phyloP scores from a whole-genome alignment of 2,888 invertebrate genomes.

The Capitulum mitella region DNA sequence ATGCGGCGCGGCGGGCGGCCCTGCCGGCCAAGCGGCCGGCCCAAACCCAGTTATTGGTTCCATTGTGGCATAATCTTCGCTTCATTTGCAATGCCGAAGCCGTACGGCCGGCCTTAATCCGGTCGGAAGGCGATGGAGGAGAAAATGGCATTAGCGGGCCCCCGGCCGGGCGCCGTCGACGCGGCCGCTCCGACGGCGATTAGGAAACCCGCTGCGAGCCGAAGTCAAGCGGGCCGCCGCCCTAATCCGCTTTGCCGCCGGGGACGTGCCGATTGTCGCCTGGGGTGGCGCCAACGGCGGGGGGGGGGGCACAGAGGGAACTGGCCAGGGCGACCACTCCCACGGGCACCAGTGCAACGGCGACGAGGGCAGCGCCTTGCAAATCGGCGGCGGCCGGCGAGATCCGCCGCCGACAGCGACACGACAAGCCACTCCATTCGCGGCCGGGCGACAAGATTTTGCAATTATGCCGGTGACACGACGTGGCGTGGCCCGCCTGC shows the following conservation, averaged over 20 bases:
- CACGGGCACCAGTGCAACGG: neutral
- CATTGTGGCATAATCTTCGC: constrained; percentile 20
- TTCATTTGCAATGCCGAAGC: constrained; percentile 27
- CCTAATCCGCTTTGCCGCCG: constrained; percentile 3
- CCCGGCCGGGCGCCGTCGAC: neutral
- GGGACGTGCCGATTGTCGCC: constrained; percentile 24
- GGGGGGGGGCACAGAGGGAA: neutral
- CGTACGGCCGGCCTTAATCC: constrained; percentile 17
- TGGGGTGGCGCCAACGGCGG: neutral
- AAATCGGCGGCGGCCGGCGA: constrained; percentile 3
- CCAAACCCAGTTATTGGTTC: constrained; percentile 15
- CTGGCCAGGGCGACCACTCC: neutral
- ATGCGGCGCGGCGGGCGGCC: neutral
- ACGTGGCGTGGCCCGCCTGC: neutral
- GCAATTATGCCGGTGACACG: neutral
- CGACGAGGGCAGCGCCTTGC: neutral
- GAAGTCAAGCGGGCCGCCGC: constrained; percentile 8
- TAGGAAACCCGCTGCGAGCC: neutral
- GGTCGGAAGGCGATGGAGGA: constrained; percentile 1
- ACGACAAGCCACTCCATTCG: neutral
- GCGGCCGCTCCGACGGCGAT: neutral
- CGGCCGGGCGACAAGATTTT: neutral
- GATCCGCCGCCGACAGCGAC: neutral
- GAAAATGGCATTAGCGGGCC: constrained; percentile 23
- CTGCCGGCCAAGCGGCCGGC: neutral